Conservation (phyloP, 2,113 vertebrate genomes). For the Pelecanoides urinatrix region DNA sequence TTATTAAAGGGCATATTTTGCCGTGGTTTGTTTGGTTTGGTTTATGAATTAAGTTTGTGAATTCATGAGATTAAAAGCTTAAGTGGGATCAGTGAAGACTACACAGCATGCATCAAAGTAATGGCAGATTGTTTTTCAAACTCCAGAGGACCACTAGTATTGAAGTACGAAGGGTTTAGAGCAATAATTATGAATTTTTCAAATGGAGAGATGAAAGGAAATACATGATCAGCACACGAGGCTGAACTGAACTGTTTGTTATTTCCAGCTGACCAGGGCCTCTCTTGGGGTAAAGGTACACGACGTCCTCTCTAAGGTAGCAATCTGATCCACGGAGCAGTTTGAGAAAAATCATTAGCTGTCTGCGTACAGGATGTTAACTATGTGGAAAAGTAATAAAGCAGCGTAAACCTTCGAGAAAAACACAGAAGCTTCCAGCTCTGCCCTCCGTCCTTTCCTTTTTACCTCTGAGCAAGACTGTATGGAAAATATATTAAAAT, state of each 20-base stretch:
- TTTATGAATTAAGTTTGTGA: conserved; percentile 49
- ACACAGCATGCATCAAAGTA: conserved; percentile 59
- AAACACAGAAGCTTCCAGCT: not conserved
- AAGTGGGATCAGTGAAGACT: conserved; percentile 43
- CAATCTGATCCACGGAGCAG: not conserved
- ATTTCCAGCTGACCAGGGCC: not conserved
- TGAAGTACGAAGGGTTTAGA: not conserved
- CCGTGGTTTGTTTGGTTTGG: conserved; percentile 45
- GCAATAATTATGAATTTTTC: conserved; percentile 44
- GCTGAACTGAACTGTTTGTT: not conserved
- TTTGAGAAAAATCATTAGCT: not conserved
- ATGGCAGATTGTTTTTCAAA: conserved; percentile 43
- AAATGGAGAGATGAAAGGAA: conserved; percentile 51
- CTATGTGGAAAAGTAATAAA: conserved; percentile 44
- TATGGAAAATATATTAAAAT: conserved; percentile 24
- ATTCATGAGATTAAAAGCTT: conserved; percentile 68
- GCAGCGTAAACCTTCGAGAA: not conserved
- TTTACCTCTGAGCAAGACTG: not conserved
- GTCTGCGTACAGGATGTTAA: not conserved
- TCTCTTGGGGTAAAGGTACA: not conserved
- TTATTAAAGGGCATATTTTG: conserved; percentile 30
- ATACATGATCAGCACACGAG: not conserved
- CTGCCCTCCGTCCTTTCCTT: not conserved
- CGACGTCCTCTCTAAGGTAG: not conserved
- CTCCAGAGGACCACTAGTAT: not conserved